Percentiles rank a stretch among this genome's conserved stretches.
These are phyloP conservation scores for Clarias gariepinus DNA, from an alignment of 2,113 vertebrate species.

Conservation along the genomic window DNA sequence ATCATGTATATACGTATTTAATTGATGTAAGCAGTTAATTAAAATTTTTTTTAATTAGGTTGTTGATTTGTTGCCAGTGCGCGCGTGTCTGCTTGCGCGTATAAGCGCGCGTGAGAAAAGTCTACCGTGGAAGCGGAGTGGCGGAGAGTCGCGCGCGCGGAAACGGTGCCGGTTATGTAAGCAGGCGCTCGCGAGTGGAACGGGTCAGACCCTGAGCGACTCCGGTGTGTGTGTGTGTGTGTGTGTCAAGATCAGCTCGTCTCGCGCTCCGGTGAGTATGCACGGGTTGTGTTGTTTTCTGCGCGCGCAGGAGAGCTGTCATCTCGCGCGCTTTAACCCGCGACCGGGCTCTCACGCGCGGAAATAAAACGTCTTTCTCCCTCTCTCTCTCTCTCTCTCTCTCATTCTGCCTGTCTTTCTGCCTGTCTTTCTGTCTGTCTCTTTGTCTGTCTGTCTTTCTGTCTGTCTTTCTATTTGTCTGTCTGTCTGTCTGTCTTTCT, in stretches of 20 bases:
- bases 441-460: no score
- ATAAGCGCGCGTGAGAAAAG: neutral
- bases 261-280: slow-evolving; percentile 3
- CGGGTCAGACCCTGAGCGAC: slow-evolving; percentile 50
- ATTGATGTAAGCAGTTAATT: no score
- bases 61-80: neutral
- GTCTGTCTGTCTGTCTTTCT: neutral
- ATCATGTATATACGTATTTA: no score
- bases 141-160: slow-evolving; percentile 56
- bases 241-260: neutral
- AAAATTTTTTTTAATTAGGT: no score
- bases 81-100: neutral
- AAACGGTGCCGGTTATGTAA: slow-evolving; percentile 74
- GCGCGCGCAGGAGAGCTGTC: neutral
- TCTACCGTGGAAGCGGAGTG: slow-evolving; percentile 12
- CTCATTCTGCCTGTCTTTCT: neutral
- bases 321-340: neutral
- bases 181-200: slow-evolving; percentile 64
- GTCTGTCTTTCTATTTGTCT: no score
- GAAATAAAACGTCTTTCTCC: neutral
- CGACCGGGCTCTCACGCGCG: neutral
- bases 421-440: no score
- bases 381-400: neutral
- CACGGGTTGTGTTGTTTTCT: neutral
- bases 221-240: neutral